A percentile compares a stretch with the other conserved stretches of the same genome.
These are phyloP conservation scores for Todiramphus saurophagus DNA, from an alignment of 2,113 vertebrate genomes.

Conservation along the genomic window DNA sequence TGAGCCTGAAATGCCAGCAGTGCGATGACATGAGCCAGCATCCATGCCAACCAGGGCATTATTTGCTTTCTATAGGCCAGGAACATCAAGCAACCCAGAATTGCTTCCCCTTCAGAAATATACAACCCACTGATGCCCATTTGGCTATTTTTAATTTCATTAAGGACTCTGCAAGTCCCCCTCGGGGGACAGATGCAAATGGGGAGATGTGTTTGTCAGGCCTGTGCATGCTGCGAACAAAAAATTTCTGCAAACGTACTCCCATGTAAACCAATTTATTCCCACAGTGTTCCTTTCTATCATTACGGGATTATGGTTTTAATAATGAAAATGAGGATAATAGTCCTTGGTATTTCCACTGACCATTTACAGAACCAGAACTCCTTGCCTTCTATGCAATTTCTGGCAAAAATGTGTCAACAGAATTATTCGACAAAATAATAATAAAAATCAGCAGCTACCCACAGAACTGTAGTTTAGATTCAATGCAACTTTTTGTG, in stretches of 20 bases:
- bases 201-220: neutral
- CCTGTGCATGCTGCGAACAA: neutral
- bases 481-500: neutral
- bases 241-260: neutral
- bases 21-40: neutral
- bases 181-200: neutral
- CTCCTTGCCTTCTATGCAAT: neutral
- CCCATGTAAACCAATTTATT: neutral
- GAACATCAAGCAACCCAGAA: neutral
- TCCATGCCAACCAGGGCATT: neutral
- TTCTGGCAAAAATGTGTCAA: neutral
- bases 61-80: neutral
- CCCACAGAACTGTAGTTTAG: neutral
- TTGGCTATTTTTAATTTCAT: slow-evolving; percentile 6
- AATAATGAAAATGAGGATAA: neutral
- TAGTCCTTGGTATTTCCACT: neutral
- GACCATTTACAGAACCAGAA: neutral
- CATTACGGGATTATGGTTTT: neutral
- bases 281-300: neutral
- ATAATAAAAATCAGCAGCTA: neutral
- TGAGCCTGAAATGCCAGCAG: neutral
- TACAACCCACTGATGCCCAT: neutral
- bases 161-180: neutral
- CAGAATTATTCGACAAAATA: neutral
- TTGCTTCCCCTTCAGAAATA: neutral